These are phyloP conservation scores for Xanthia icteritia DNA, from an alignment of 2,888 invertebrate species.

Conservation along the genomic window DNA sequence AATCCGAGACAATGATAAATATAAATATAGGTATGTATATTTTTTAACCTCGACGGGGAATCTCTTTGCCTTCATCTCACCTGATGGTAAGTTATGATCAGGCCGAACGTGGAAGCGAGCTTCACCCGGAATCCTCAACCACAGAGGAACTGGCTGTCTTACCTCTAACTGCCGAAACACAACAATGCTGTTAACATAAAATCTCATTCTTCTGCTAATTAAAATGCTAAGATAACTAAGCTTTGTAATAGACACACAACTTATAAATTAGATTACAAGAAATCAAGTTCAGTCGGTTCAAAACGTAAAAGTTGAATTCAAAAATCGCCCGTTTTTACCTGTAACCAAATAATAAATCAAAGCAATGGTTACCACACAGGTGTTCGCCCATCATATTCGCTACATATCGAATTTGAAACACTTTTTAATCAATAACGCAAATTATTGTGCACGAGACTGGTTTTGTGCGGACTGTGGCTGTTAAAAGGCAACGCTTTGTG, in stretches of 20 bases:
- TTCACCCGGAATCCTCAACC: too few relatives aligned
- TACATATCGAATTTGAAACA: conserved; percentile 44
- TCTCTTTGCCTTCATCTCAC: too few relatives aligned
- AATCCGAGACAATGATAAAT: background rate
- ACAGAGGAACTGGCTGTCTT: too few relatives aligned
- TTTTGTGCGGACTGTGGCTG: conserved; percentile 52
- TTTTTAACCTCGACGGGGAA: too few relatives aligned
- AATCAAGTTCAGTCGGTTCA: conserved; percentile 1
- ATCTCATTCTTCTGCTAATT: background rate
- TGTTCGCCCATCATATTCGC: conserved; percentile 22
- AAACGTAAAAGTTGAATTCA: conserved; percentile 14
- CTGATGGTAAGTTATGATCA: too few relatives aligned
- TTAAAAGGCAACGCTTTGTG: conserved; percentile 71
- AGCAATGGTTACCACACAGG: conserved; percentile 31
- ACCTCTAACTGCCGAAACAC: too few relatives aligned
- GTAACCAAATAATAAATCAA: conserved; percentile 45
- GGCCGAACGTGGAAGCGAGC: too few relatives aligned
- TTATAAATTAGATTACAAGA: conserved; percentile 12
- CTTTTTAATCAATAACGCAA: conserved; percentile 59
- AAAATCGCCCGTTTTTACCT: background rate
- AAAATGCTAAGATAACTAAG: background rate
- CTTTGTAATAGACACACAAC: background rate
- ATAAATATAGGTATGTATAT: too few relatives aligned
- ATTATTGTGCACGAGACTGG: conserved; percentile 54
- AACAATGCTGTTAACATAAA: background rate